Conservation (phyloP, 2,888 invertebrate species). For the Ethmia dodecea region DNA sequence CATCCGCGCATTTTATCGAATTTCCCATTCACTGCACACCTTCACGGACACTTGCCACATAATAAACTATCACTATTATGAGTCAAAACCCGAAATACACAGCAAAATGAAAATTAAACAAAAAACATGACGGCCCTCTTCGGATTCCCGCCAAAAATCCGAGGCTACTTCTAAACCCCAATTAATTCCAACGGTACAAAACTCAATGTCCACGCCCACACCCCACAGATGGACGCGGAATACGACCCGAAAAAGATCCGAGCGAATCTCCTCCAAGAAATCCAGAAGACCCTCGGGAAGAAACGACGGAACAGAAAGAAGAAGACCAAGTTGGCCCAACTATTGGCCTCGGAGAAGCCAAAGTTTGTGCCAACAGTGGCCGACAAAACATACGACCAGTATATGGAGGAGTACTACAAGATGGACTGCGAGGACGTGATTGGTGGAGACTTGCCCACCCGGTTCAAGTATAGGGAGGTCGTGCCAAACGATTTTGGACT, state of each 20-base stretch:
- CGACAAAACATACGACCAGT: constrained; percentile 87
- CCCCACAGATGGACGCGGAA: constrained; percentile 94
- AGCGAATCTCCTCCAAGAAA: constrained; percentile 73
- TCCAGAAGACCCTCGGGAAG: constrained; percentile 73
- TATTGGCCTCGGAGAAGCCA: constrained; percentile 87
- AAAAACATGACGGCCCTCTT: no score
- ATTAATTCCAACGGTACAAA: no score
- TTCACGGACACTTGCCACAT: no score
- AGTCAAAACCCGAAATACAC: no score
- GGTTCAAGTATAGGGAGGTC: constrained; percentile 95
- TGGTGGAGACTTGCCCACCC: constrained; percentile 92
- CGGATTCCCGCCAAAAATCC: no score
- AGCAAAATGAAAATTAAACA: no score
- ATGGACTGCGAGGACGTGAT: constrained; percentile 97
- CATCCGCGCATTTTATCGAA: no score
- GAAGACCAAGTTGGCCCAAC: constrained; percentile 86
- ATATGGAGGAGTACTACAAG: constrained; percentile 96
- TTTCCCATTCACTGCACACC: no score
- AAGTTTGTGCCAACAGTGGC: constrained; percentile 85
- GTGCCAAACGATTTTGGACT: constrained; percentile 95
- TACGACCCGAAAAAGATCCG: constrained; percentile 79
- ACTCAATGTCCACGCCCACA: no score
- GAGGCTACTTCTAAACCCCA: no score
- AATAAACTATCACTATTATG: no score
- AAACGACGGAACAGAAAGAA: constrained; percentile 78